Conservation (phyloP, 2,113 vertebrate genomes). For the Pygoscelis adeliae region DNA sequence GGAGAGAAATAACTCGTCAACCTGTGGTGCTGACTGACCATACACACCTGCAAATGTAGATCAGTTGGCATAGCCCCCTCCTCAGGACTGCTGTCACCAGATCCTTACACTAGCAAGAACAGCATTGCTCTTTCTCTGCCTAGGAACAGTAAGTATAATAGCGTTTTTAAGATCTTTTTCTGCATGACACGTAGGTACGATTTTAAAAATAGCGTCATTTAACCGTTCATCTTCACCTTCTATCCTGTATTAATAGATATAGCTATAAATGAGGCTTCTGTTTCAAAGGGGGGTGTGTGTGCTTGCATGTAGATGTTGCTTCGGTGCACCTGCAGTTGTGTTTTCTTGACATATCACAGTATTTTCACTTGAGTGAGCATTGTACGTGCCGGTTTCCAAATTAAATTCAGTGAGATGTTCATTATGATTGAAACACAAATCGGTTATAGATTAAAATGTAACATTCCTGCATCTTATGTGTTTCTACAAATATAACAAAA, state of each 20-base stretch:
- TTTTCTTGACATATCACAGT: not conserved
- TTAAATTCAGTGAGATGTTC: not conserved
- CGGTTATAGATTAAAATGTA: not conserved
- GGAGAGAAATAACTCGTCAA: not conserved
- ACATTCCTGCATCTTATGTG: not conserved
- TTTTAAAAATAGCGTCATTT: not conserved
- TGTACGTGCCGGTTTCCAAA: not conserved
- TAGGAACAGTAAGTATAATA: conserved; percentile 67
- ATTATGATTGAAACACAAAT: not conserved
- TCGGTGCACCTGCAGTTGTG: conserved; percentile 30
- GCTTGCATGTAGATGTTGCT: conserved; percentile 45
- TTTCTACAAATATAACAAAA: not conserved
- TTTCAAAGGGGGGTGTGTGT: not conserved
- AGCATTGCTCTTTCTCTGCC: conserved; percentile 39
- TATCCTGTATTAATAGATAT: not conserved
- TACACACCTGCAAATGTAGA: conserved; percentile 38
- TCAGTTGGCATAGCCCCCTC: not conserved
- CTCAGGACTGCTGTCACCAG: conserved; percentile 34
- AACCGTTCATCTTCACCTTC: not conserved
- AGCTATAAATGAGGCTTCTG: not conserved
- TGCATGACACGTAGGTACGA: not conserved
- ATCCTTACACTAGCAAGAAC: not conserved
- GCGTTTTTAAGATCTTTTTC: not conserved
- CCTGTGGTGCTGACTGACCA: conserved; percentile 35
- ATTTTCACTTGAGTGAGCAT: not conserved